Evolutionary conservation across 2,888 invertebrate genomes (phyloP).

Genomic region (Eledone cirrhosa): DNA sequence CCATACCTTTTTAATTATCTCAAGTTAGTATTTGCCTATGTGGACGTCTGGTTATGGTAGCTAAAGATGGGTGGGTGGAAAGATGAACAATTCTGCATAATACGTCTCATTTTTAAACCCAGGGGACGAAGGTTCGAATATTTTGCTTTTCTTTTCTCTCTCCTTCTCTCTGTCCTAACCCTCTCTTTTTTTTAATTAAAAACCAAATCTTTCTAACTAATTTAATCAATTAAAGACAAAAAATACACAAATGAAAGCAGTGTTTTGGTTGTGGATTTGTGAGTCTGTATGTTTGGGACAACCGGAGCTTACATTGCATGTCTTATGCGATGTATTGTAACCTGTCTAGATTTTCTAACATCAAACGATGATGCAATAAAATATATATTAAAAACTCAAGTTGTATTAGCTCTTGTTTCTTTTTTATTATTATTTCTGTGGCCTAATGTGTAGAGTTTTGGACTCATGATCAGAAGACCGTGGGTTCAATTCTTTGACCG

Average conservation of each 20-base stretch:
- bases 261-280: not conserved
- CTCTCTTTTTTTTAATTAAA: not conserved
- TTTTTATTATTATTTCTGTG: not conserved
- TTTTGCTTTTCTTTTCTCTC: no score
- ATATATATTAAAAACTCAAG: no score
- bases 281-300: not conserved
- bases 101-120: no score
- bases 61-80: no score
- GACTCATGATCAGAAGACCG: no score
- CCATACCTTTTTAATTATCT: no score
- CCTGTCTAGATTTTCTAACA: not conserved
- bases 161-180: not conserved
- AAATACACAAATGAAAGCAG: not conserved
- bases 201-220: not conserved
- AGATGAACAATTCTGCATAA: no score
- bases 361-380: not conserved
- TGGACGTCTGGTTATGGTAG: no score
- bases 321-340: not conserved
- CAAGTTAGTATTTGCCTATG: no score
- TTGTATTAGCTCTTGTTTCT: not conserved
- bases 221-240: not conserved
- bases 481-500: no score
- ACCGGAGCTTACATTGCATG: not conserved
- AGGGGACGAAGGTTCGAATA: not conserved
- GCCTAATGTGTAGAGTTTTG: no score